Base-by-base conservation (phyloP, 2,797 vertebrate species). In the Gobionotothen gibberifrons region DNA sequence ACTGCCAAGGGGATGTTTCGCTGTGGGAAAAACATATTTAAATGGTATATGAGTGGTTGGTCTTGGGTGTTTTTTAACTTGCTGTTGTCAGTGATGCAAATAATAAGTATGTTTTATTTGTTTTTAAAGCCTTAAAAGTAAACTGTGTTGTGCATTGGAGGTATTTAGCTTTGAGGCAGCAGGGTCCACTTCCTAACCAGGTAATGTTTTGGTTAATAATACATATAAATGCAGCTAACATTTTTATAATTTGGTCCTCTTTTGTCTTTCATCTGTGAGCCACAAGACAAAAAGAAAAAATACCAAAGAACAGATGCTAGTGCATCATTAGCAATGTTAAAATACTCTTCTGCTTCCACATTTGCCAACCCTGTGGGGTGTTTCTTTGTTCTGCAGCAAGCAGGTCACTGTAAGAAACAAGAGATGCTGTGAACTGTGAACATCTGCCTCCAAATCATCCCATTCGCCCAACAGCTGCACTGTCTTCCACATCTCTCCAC, bases 1-100 rank as follows among this genome's bases (percentile, higher is more conserved):
- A 76, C 96, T 96, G 0, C 78, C 87, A 22, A 94, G 91, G 51
- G 91, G 88, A 64, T 93, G 87, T 91, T 97, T 97, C 77, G 93
- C 97, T 99, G 80, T 42, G 82, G 81, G 86, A 86, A 69, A 46
- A 22, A 52, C 32, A 60, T 14, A 61, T 44, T 43, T 4, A 64
- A 74, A 78, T 55, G 12, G n/a, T 42, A 67, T 9, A 67, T 78
- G 46, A 75, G 47, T 26, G 9, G n/a, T 14, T 53, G 54, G 6
- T 71, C 3, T 53, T 61, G 36, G 22, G 42, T 55, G 16, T 60
- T 60, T 68, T 32, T 47, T 40, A 42, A 67, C 13, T 39, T 62
- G 1, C 19, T 66, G 51, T 51, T 21, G 44, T 21, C 1, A 48
- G 7, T 49, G 32, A 67, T 29, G 44, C 29, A 46, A 42, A 72